phyloP scores from a whole-genome alignment of 2,113 vertebrate species.

The Callorhinus ursinus region DNA sequence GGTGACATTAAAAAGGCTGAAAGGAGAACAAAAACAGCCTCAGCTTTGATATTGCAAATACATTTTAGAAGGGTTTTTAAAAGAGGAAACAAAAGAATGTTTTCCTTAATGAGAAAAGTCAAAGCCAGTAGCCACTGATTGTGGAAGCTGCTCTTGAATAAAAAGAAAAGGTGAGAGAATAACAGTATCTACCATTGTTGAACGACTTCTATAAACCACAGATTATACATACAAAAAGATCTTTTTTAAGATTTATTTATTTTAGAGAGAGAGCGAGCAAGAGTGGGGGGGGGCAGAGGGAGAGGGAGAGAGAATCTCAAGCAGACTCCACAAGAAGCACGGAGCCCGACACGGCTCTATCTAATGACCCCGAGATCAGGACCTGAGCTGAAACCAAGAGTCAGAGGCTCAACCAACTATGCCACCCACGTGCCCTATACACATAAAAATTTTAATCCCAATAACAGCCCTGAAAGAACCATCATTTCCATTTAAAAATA shows the following conservation, averaged over 20 bases:
- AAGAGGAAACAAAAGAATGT: slow-evolving; percentile 37
- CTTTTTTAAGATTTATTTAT: not conserved
- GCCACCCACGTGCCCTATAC: not conserved
- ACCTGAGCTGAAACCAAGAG: not conserved
- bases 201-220: not conserved
- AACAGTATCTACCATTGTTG: not conserved
- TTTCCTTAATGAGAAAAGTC: slow-evolving; percentile 51
- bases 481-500: not conserved
- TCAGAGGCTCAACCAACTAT: not conserved
- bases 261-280: not conserved
- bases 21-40: slow-evolving; percentile 47
- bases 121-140: not conserved
- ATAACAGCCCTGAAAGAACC: not conserved
- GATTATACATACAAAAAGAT: not conserved
- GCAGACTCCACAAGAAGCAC: not conserved
- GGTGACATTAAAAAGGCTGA: slow-evolving; percentile 13
- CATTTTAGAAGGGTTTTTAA: slow-evolving; percentile 13
- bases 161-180: not conserved
- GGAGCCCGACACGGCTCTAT: not conserved
- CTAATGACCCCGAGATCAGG: not conserved
- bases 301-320: not conserved
- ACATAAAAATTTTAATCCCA: not conserved
- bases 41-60: slow-evolving; percentile 21
- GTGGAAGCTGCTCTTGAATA: not conserved
- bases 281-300: not conserved